Conservation (phyloP, 2,797 vertebrate species). For the Leuciscus waleckii region DNA sequence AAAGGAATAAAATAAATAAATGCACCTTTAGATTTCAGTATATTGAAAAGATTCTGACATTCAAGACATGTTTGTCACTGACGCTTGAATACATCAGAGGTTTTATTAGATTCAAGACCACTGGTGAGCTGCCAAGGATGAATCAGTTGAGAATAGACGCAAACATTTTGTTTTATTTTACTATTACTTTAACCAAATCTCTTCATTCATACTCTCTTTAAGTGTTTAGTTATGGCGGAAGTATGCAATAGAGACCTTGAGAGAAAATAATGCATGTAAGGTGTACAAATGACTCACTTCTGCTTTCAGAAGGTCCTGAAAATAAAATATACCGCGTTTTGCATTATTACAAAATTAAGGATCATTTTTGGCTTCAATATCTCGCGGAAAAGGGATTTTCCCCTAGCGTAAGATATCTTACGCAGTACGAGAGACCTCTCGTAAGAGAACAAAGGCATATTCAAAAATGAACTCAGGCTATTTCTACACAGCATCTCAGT, state of each 20-base stretch:
- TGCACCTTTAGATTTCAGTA: background rate
- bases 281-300: background rate
- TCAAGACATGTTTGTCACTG: background rate
- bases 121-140: background rate
- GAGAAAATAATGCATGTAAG: background rate
- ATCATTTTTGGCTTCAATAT: too few species aligned
- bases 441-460: background rate
- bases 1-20: background rate
- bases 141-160: background rate
- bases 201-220: background rate
- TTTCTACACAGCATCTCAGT: background rate
- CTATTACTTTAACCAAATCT: background rate
- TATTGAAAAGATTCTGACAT: background rate
- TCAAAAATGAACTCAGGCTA: background rate
- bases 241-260: background rate
- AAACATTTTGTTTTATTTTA: background rate
- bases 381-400: too few species aligned
- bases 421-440: too few species aligned
- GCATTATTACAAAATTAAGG: too few species aligned
- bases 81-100: background rate
- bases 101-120: background rate
- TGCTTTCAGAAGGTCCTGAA: background rate
- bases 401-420: too few species aligned
- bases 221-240: background rate
- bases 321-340: constrained; percentile 5